Evolutionary conservation across 2,888 invertebrate genomes (phyloP).

Genomic region (Cephus runcator): DNA sequence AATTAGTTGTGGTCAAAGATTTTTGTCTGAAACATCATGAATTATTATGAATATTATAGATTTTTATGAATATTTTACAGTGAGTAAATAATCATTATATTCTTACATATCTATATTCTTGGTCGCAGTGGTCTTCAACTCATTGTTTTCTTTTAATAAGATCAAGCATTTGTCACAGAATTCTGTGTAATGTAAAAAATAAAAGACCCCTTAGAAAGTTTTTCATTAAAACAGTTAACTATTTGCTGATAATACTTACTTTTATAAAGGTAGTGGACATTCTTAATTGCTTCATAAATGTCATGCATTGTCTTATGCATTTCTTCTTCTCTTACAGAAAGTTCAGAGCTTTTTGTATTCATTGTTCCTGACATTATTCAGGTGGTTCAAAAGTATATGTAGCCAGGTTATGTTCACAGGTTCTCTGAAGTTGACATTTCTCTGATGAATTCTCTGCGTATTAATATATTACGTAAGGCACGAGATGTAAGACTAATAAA

Average conservation of each 20-base stretch:
- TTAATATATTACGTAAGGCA: background rate
- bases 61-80: conserved; percentile 13
- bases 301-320: conserved; percentile 32
- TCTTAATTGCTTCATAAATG: conserved; percentile 31
- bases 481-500: background rate
- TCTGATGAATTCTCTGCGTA: background rate
- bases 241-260: conserved; percentile 39
- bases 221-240: background rate
- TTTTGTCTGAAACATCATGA: background rate
- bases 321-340: conserved; percentile 29
- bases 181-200: background rate
- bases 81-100: background rate
- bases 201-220: background rate
- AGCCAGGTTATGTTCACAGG: background rate
- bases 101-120: background rate
- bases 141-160: background rate
- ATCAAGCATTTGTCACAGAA: background rate
- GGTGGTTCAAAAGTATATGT: background rate
- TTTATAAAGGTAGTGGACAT: conserved; percentile 38
- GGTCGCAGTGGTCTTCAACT: background rate
- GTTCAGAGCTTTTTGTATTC: background rate
- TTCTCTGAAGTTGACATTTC: background rate
- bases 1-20: conserved; percentile 5
- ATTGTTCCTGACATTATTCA: background rate
- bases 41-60: conserved; percentile 9